phyloP scores from a whole-genome alignment of 1,140 invertebrate genomes.

The Sesamia nonagrioides region DNA sequence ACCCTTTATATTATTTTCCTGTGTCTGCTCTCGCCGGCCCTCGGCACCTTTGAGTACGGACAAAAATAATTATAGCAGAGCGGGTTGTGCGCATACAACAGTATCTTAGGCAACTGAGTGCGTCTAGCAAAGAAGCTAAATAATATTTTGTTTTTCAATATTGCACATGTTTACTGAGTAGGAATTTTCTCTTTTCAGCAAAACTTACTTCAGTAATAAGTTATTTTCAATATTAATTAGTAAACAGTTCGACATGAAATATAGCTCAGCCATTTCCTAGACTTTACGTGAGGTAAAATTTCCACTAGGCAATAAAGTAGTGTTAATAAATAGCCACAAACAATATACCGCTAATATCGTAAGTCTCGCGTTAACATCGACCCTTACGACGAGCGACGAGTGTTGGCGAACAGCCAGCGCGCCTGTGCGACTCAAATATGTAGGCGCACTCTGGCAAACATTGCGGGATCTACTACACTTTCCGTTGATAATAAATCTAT shows the following conservation, averaged over 20 bases:
- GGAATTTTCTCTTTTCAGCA: neutral
- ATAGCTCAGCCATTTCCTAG: neutral
- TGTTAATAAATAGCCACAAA: slow-evolving; percentile 7
- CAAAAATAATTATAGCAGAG: slow-evolving; percentile 19
- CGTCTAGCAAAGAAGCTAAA: neutral
- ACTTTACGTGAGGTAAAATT: neutral
- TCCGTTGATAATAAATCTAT: slow-evolving; percentile 55
- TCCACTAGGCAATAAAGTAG: neutral
- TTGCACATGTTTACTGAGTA: neutral
- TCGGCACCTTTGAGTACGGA: neutral
- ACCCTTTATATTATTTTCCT: no score
- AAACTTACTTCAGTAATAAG: neutral
- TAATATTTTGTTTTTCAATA: no score
- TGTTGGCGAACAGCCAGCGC: slow-evolving; percentile 29
- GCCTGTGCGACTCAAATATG: slow-evolving; percentile 37
- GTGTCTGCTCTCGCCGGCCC: slow-evolving; percentile 19
- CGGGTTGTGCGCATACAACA: neutral
- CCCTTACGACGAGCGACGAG: slow-evolving; percentile 49
- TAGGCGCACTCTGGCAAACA: slow-evolving; percentile 57
- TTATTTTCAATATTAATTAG: neutral
- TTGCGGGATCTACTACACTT: slow-evolving; percentile 46
- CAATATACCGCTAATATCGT: slow-evolving; percentile 13
- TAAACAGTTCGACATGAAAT: neutral
- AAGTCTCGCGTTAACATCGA: slow-evolving; percentile 40
- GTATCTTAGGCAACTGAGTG: neutral